phyloP scores from a whole-genome alignment of 2,888 invertebrate species.

The Anaspis maculata region DNA sequence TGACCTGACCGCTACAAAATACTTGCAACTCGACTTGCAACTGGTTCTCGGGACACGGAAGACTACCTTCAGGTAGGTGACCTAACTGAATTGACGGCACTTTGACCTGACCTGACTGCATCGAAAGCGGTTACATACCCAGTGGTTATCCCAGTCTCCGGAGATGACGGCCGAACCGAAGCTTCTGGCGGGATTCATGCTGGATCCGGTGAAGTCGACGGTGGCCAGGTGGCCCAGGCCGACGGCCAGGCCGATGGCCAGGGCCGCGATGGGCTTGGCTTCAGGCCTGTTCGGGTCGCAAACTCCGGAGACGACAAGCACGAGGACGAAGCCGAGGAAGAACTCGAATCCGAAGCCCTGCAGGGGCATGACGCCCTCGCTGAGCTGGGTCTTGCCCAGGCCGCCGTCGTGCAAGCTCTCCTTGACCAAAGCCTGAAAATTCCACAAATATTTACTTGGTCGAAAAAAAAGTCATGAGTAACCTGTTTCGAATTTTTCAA shows the following conservation, averaged over 20 bases:
- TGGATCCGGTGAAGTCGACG: conserved; percentile 77
- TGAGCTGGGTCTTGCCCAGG: conserved; percentile 63
- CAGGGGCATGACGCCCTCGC: conserved; percentile 51
- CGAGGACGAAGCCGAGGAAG: conserved; percentile 71
- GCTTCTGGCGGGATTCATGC: conserved; percentile 89
- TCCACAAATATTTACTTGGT: too few species aligned
- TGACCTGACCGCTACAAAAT: too few species aligned
- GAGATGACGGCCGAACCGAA: conserved; percentile 80
- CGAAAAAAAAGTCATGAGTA: too few species aligned
- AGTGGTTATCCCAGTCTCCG: conserved; percentile 68
- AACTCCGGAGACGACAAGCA: conserved; percentile 84
- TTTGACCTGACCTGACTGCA: too few species aligned
- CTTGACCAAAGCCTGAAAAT: conserved; percentile 57
- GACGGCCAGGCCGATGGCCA: conserved; percentile 83
- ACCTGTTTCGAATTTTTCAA: too few species aligned
- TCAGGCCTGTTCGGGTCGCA: conserved; percentile 74
- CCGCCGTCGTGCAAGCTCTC: conserved; percentile 50
- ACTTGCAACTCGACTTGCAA: too few species aligned
- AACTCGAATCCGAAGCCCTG: conserved; percentile 89
- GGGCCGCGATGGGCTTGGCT: conserved; percentile 70
- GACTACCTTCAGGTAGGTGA: too few species aligned
- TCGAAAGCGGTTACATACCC: too few species aligned
- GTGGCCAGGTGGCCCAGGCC: conserved; percentile 77
- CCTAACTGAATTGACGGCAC: too few species aligned
- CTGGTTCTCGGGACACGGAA: too few species aligned